Base-by-base conservation (phyloP, 1,140 invertebrate species). In the Lasioglossum baleicum region DNA sequence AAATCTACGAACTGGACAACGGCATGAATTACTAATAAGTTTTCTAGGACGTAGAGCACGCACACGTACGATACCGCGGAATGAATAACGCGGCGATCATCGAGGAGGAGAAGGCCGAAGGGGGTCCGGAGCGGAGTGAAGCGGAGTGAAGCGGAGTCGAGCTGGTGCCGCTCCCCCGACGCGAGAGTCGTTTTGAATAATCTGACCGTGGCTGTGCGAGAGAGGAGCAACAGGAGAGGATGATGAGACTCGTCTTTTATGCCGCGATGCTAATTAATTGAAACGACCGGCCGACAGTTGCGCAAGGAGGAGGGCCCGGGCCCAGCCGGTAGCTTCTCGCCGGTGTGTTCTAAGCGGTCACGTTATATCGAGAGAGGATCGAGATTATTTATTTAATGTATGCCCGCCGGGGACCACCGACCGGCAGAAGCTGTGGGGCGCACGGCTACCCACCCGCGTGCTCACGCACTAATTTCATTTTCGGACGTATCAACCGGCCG, bases 351-450 rank as follows among this genome's bases (percentile, higher is more conserved):
- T 85, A 85, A 80, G 82, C 82, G 70, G 83, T 66, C 77, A 72
- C 78, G 83, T 84, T 77, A 48, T 53, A 81, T 26, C 63, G 72
- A 26, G 10, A 63, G 63, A 63, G 74, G 71, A 81, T 78, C 83
- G 60, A 31, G 80, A 85, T 86, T 86, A 86, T 86, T 86, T 86
- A 86, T 83, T 86, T 86, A 86, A 86, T 86, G 77, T 81, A 85
- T 83, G 65, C 61, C 72, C 66, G 40, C 31, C 26, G 61, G 76
- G 77, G 85, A 86, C 84, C 85, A 83, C 84, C 85, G 71, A 87
- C 84, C 22, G 85, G 71, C 56, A 74, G 10, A 75, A 87, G 11
- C 85, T 77, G 80, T 84, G 66, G 86, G 84, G 79, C 17, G 84
- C 72, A 83, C 44, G 75, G 71, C 80, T 85, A 85, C 67, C 75